Evolutionary conservation across 1,140 invertebrate species (phyloP).

Genomic region (Vanessa atalanta): DNA sequence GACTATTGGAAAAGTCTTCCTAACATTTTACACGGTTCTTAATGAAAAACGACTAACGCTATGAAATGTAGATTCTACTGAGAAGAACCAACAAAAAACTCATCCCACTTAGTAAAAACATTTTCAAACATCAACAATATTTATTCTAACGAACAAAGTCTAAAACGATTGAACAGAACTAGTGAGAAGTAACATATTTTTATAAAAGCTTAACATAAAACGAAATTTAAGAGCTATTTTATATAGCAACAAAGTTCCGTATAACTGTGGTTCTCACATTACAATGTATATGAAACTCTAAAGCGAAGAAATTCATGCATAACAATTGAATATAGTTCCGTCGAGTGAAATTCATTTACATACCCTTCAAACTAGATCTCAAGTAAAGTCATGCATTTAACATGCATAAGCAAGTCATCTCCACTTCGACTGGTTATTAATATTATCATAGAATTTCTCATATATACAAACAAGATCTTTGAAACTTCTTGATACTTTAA

Average conservation of each 20-base stretch:
- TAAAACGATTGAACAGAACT: too few relatives aligned
- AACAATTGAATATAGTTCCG: not conserved
- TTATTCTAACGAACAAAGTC: too few relatives aligned
- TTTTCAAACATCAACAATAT: too few relatives aligned
- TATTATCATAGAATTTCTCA: constrained; percentile 12
- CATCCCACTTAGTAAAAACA: too few relatives aligned
- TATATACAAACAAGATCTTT: constrained; percentile 5
- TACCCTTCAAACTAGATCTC: constrained; percentile 8
- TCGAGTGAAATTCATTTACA: constrained; percentile 1
- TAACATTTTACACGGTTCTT: too few relatives aligned
- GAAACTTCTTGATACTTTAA: constrained; percentile 1
- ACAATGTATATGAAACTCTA: not conserved
- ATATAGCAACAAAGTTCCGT: not conserved
- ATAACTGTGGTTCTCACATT: not conserved
- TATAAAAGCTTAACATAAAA: constrained; percentile 5
- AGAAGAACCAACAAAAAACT: too few relatives aligned
- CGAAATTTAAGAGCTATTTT: not conserved
- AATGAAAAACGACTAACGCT: too few relatives aligned
- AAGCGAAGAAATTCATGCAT: not conserved
- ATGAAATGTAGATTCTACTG: too few relatives aligned
- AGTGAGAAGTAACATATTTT: not conserved
- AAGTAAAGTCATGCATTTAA: constrained; percentile 20
- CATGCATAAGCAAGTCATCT: constrained; percentile 9
- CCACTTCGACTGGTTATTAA: constrained; percentile 15
- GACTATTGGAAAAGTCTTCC: too few relatives aligned